These are phyloP conservation scores for Stenotaenia linearis DNA, from an alignment of 2,888 invertebrate genomes.

Conservation along the genomic window DNA sequence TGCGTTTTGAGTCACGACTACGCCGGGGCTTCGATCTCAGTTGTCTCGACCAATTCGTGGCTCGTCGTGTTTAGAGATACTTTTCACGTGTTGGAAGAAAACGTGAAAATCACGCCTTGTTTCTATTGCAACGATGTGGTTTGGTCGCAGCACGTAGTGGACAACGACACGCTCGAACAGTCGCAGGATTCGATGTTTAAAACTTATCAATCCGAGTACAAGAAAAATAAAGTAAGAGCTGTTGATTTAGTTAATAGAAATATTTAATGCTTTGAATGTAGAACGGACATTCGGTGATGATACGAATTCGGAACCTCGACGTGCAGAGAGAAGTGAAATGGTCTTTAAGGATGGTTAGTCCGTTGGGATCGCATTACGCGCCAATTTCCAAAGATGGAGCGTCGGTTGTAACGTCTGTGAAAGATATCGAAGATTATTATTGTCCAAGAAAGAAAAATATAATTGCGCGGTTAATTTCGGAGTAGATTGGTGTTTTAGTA, in stretches of 20 bases:
- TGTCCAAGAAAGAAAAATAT: not conserved
- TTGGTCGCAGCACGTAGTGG: not conserved
- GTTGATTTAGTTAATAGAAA: not conserved
- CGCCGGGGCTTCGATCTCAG: not conserved
- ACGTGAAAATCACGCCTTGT: not conserved
- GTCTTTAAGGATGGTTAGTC: not conserved
- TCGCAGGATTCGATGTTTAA: not conserved
- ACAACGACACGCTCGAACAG: not conserved
- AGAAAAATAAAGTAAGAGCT: not conserved
- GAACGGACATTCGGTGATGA: not conserved
- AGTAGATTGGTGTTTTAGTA: not conserved
- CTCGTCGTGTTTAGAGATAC: not conserved
- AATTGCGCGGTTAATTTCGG: not conserved
- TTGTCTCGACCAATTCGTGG: not conserved
- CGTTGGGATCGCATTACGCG: not conserved
- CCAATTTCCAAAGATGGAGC: not conserved
- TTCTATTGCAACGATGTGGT: not conserved
- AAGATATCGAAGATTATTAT: not conserved
- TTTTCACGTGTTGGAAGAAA: not conserved
- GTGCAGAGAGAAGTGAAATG: not conserved
- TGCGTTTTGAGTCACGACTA: not conserved
- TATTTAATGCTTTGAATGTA: not conserved
- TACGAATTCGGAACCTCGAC: not conserved
- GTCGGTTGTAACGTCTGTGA: not conserved
- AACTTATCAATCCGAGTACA: not conserved